Evolutionary conservation across 2,888 invertebrate species (phyloP).

Genomic region (Timema podura): DNA sequence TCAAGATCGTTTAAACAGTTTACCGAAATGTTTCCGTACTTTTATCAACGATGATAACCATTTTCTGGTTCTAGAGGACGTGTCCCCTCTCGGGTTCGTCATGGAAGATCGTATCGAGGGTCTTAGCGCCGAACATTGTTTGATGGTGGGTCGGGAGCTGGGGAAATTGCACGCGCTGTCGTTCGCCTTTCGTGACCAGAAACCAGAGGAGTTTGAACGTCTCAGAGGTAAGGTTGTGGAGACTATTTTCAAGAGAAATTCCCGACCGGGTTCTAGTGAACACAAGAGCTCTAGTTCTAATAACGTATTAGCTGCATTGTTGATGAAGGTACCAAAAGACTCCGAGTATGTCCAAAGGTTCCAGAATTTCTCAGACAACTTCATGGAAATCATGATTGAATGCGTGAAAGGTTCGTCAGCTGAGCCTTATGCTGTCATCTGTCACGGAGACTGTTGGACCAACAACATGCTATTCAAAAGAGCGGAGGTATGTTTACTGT

Average conservation of each 20-base stretch:
- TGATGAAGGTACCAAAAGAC: not conserved
- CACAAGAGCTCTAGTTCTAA: not conserved
- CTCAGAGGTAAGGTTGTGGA: not conserved
- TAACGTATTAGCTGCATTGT: not conserved
- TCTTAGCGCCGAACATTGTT: constrained; percentile 30
- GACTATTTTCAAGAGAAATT: not conserved
- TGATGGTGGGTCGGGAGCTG: constrained; percentile 30
- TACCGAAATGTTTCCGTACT: not conserved
- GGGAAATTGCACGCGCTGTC: constrained; percentile 30
- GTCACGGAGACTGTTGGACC: constrained; percentile 29
- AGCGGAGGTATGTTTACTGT: constrained; percentile 13
- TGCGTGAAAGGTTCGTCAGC: constrained; percentile 12
- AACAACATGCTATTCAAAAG: constrained; percentile 28
- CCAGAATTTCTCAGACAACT: not conserved
- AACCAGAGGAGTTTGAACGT: constrained; percentile 15
- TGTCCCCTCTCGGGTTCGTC: constrained; percentile 30
- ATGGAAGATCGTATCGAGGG: constrained; percentile 31
- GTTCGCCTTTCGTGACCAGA: constrained; percentile 19
- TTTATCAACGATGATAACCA: not conserved
- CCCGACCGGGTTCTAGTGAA: not conserved
- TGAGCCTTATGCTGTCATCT: constrained; percentile 23
- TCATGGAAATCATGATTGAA: constrained; percentile 5
- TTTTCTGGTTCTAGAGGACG: constrained; percentile 32
- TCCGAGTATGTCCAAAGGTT: not conserved
- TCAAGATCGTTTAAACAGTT: not conserved